These are phyloP conservation scores for Cherax destructor DNA, from an alignment of 1,140 invertebrate species.

Conservation along the genomic window DNA sequence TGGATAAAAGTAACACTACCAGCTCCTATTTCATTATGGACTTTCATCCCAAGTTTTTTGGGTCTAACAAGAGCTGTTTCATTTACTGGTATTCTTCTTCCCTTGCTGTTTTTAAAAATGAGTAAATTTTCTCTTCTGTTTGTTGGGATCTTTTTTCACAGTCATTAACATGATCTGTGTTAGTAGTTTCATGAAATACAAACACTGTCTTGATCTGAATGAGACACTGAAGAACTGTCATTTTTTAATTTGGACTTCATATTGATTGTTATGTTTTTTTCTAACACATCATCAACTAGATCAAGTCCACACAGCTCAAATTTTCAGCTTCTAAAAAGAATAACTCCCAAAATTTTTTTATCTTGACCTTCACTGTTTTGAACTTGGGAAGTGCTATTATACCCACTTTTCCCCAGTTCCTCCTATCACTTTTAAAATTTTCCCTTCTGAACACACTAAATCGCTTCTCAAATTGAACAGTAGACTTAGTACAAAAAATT, in stretches of 20 bases:
- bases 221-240: neutral
- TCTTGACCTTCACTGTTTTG: neutral
- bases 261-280: neutral
- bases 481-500: too few relatives aligned
- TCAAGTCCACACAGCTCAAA: neutral
- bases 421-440: neutral
- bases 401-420: neutral
- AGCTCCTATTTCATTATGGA: neutral
- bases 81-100: neutral
- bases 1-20: neutral
- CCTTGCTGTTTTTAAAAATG: slow-evolving; percentile 15
- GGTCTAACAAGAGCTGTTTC: neutral
- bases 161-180: neutral
- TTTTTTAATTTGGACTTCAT: neutral
- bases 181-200: neutral
- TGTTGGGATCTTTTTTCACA: neutral
- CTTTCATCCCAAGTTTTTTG: slow-evolving; percentile 4
- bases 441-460: neutral
- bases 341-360: neutral
- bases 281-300: neutral
- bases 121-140: neutral
- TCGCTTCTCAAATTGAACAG: neutral
- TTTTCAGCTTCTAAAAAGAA: neutral
- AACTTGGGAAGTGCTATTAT: neutral
- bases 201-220: neutral